Evolutionary conservation across 1,140 invertebrate genomes (phyloP).

Genomic region (Ylistrum balloti): DNA sequence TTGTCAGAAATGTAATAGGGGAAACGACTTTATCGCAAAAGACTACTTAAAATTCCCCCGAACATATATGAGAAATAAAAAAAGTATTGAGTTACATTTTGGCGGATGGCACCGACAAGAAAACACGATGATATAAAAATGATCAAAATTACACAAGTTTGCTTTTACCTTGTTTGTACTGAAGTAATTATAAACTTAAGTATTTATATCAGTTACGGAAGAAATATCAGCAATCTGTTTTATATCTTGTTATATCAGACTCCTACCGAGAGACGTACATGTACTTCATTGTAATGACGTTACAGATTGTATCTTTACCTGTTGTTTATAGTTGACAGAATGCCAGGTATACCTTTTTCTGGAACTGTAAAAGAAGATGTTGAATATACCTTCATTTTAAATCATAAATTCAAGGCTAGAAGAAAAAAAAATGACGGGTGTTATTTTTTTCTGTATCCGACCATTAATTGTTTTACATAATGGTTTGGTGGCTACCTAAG

Average conservation of each 20-base stretch:
- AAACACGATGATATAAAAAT: not conserved
- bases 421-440: not conserved
- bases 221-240: not conserved
- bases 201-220: not conserved
- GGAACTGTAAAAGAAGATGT: not conserved
- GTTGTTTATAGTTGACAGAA: not conserved
- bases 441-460: not conserved
- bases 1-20: not conserved
- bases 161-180: not conserved
- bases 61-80: not conserved
- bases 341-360: not conserved
- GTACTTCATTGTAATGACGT: not conserved
- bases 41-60: not conserved
- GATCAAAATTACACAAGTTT: not conserved
- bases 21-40: not conserved
- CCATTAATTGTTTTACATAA: not conserved
- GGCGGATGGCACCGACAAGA: not conserved
- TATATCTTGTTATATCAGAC: slow-evolving; percentile 2
- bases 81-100: not conserved
- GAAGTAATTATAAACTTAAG: not conserved
- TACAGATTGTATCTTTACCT: not conserved
- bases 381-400: not conserved
- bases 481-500: not conserved
- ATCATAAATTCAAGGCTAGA: not conserved
- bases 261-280: not conserved